These are phyloP conservation scores for Drosophila incognita DNA, from an alignment of 2,888 invertebrate genomes.

Conservation along the genomic window DNA sequence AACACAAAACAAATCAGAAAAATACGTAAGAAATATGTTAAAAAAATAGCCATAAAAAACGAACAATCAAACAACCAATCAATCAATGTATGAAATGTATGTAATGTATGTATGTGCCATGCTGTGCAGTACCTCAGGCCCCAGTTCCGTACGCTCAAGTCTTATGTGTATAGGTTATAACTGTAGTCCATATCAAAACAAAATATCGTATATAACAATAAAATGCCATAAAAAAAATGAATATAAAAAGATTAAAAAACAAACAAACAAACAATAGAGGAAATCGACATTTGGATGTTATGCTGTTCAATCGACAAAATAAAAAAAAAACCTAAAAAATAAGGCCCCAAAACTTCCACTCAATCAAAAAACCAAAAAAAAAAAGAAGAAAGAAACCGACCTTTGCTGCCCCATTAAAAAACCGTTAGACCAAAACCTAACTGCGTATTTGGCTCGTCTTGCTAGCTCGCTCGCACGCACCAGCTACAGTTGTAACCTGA, in stretches of 20 bases:
- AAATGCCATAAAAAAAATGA: slow-evolving; percentile 18
- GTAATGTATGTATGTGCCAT: slow-evolving; percentile 82
- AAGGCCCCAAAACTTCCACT: slow-evolving; percentile 18
- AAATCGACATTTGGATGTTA: slow-evolving; percentile 85
- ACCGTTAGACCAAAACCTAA: slow-evolving; percentile 41
- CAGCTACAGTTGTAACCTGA: slow-evolving; percentile 20
- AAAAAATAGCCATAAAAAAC: slow-evolving; percentile 21
- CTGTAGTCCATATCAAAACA: slow-evolving; percentile 10
- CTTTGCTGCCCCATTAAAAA: slow-evolving; percentile 35
- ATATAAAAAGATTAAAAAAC: slow-evolving; percentile 29
- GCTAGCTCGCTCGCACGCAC: slow-evolving; percentile 63
- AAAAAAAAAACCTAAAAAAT: slow-evolving; percentile 18
- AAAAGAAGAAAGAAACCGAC: slow-evolving; percentile 30
- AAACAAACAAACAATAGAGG: slow-evolving; percentile 56
- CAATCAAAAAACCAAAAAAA: slow-evolving; percentile 21
- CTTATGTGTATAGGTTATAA: slow-evolving; percentile 27
- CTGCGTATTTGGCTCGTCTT: slow-evolving; percentile 30
- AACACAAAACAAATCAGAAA: slow-evolving; percentile 53
- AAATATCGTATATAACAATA: slow-evolving; percentile 30
- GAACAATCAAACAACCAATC: slow-evolving; percentile 22
- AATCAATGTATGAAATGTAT: slow-evolving; percentile 36
- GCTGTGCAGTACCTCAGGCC: slow-evolving; percentile 85
- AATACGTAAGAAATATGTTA: slow-evolving; percentile 32
- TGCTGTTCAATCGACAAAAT: slow-evolving; percentile 81
- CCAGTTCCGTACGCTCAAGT: slow-evolving; percentile 67